These are phyloP conservation scores for Strigops habroptila DNA, from an alignment of 2,113 vertebrate species.

Conservation along the genomic window DNA sequence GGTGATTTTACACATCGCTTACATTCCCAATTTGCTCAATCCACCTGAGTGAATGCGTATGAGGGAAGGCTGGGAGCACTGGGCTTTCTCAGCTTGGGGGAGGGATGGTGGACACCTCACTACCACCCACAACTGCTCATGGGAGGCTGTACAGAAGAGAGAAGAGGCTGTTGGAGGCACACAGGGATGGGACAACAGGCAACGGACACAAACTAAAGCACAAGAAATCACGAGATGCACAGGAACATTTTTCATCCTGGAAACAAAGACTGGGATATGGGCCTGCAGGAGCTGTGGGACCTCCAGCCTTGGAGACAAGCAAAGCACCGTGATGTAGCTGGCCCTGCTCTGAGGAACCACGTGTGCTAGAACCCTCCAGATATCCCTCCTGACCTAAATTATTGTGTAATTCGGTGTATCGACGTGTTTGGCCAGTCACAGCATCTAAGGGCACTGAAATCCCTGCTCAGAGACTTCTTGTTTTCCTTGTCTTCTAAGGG, in stretches of 20 bases:
- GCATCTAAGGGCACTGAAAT: background rate
- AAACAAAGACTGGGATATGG: background rate
- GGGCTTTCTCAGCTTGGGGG: background rate
- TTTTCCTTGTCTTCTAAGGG: background rate
- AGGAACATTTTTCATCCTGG: background rate
- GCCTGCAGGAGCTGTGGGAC: background rate
- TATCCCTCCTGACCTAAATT: background rate
- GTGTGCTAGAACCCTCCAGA: background rate
- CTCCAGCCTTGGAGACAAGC: background rate
- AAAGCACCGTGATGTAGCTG: background rate
- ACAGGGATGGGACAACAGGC: background rate
- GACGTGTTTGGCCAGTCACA: background rate
- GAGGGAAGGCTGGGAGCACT: background rate
- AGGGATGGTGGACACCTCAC: background rate
- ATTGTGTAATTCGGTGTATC: background rate
- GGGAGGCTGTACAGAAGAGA: background rate
- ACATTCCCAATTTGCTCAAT: rapidly evolving
- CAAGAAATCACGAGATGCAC: rapidly evolving
- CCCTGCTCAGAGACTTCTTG: background rate
- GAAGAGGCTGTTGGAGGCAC: background rate
- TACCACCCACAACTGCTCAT: background rate
- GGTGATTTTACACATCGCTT: too few species aligned
- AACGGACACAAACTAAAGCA: background rate
- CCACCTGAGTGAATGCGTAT: rapidly evolving
- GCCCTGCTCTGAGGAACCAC: background rate